These are phyloP conservation scores for Chaetorhynchus papuensis DNA, from an alignment of 2,113 vertebrate species.

Conservation along the genomic window DNA sequence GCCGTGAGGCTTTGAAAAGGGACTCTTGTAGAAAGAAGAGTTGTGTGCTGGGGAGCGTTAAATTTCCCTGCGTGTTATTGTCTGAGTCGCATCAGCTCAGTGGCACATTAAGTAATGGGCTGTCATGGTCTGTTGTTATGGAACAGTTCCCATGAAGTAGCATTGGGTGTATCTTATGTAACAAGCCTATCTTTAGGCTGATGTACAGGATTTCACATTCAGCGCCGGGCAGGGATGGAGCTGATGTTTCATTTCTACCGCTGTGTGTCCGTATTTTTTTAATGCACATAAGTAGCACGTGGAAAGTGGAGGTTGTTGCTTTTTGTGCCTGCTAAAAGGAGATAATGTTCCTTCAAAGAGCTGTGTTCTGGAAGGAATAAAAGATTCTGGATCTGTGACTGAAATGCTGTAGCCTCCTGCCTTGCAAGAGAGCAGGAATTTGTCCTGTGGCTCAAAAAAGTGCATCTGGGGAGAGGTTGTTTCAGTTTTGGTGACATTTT, in stretches of 20 bases:
- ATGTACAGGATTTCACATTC: neutral
- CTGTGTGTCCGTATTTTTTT: neutral
- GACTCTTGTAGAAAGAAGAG: neutral
- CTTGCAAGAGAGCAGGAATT: neutral
- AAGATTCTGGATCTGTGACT: neutral
- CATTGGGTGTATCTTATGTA: neutral
- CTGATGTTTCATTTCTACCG: neutral
- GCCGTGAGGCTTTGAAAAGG: neutral
- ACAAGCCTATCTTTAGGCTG: neutral
- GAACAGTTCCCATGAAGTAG: conserved; percentile 14
- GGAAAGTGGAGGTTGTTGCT: neutral
- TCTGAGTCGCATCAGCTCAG: neutral
- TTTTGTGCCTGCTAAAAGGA: neutral
- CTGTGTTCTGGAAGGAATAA: neutral
- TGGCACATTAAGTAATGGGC: conserved; percentile 15
- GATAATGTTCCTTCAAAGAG: neutral
- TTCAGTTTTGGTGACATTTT: conserved; percentile 17
- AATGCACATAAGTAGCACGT: neutral
- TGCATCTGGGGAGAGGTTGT: neutral
- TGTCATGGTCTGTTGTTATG: conserved; percentile 11
- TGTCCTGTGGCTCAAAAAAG: neutral
- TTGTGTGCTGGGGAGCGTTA: neutral
- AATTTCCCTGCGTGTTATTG: neutral
- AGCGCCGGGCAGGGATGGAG: neutral
- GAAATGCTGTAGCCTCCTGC: neutral